phyloP scores from a whole-genome alignment of 1,140 invertebrate species.

The Dreissena rostriformis region DNA sequence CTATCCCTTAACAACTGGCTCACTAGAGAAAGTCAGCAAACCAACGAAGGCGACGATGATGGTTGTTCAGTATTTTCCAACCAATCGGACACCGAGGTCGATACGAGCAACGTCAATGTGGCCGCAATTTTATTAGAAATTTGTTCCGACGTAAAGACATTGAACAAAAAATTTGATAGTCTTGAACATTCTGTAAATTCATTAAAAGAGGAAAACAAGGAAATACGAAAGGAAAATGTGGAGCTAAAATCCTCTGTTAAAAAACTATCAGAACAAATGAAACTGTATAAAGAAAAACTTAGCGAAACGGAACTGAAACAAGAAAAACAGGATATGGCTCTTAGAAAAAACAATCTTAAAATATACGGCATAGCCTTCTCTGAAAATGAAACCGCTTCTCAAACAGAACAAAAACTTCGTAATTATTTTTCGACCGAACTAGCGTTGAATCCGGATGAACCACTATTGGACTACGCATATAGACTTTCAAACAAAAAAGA shows the following conservation, averaged over 20 bases:
- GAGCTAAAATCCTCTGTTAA: not conserved
- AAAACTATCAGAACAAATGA: not conserved
- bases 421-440: not conserved
- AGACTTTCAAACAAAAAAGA: not conserved
- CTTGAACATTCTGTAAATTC: not conserved
- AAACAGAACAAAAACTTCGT: not conserved
- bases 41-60: not conserved
- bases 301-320: not conserved
- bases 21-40: not conserved
- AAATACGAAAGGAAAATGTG: not conserved
- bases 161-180: conserved; percentile 4
- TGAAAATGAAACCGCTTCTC: not conserved
- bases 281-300: not conserved
- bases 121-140: not conserved
- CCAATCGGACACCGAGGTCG: not conserved
- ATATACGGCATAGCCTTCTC: not conserved
- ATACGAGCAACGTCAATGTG: not conserved
- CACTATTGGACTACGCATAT: not conserved
- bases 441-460: not conserved
- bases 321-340: not conserved
- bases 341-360: not conserved
- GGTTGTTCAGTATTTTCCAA: not conserved
- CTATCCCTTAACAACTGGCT: not conserved
- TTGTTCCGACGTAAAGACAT: not conserved
- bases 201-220: not conserved